Conservation (phyloP, 2,888 invertebrate genomes). For the Sinelater perroti region DNA sequence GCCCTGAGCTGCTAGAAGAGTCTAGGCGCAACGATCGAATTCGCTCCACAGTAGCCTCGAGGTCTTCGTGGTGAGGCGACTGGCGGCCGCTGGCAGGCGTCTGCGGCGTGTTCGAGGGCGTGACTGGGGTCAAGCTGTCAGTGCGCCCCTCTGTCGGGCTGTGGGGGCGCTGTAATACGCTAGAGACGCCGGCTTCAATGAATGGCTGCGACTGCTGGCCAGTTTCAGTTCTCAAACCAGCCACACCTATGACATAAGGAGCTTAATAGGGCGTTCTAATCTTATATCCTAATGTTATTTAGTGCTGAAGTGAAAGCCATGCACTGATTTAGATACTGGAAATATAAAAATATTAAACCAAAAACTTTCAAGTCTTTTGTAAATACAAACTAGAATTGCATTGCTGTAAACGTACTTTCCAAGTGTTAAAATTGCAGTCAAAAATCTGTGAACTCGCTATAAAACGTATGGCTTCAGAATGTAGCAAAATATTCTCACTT, state of each 20-base stretch:
- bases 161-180: slow-evolving; percentile 33
- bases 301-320: too few species aligned
- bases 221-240: slow-evolving; percentile 48
- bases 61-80: slow-evolving; percentile 50
- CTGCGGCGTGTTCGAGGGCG: slow-evolving; percentile 55
- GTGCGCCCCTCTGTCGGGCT: slow-evolving; percentile 45
- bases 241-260: slow-evolving; percentile 45
- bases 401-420: too few species aligned
- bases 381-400: too few species aligned
- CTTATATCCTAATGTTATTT: too few species aligned
- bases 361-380: too few species aligned
- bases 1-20: slow-evolving; percentile 10
- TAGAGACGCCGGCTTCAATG: slow-evolving; percentile 20
- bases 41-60: slow-evolving; percentile 50
- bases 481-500: too few species aligned
- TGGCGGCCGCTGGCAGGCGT: slow-evolving; percentile 53
- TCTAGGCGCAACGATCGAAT: slow-evolving; percentile 49
- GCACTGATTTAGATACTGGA: too few species aligned
- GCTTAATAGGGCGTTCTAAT: too few species aligned
- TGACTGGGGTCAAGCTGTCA: slow-evolving; percentile 47
- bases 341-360: too few species aligned
- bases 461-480: too few species aligned
- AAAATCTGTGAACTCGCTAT: too few species aligned
- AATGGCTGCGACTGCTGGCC: slow-evolving; percentile 28
- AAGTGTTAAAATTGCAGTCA: too few species aligned